Base-by-base conservation (phyloP, 2,113 vertebrate genomes). In the Pachyramphus minor region DNA sequence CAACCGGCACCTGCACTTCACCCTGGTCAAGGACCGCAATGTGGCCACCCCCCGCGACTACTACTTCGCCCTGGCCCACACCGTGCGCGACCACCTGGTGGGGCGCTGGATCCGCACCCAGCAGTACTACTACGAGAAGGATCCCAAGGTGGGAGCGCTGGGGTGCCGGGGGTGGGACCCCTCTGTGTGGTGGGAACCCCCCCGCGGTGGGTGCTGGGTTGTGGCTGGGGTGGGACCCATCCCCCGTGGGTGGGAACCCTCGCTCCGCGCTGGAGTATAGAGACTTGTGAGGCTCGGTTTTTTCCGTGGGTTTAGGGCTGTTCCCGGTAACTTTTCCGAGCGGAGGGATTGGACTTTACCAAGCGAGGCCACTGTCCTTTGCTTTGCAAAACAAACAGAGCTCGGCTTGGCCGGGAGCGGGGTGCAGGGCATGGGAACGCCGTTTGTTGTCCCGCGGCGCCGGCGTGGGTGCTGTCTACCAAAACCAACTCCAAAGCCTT, bases 61-160 rank as follows among this genome's bases (percentile, higher is more conserved):
- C 82, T 99, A 98, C 97, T 90, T 99, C 53, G 99, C 99, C 37
- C 97, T 99, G 91, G 99, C 99, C 5, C 99, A 99, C 97, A 99
- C 99, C 1, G 99, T 99, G 76, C 98, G 99, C 11, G 99, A 99
- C 84, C 99, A 99, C 97, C 98, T 99, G 97, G 99, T 99, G 96
- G 99, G 99, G 4, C 97, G 99, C 50, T 99, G 99, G 99, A 99
- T 99, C 98, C 97, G 99, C 49, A 99, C 99, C 2, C 99, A 99
- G 97, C 99, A 99, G 98, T 97, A 98, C 87, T 99, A 99, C 97
- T 99, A 99, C 82, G 99, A 99, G 72, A 97, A 97, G 74, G 98
- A 99, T 95, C 99, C 99, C 56, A 99, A 99, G 99, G 99, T 99
- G 91, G 55, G 79, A 62, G 78, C 87, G 47, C 1, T 41, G 87